These are phyloP conservation scores for Raja brachyura DNA, from an alignment of 2,113 vertebrate species.

Conservation along the genomic window DNA sequence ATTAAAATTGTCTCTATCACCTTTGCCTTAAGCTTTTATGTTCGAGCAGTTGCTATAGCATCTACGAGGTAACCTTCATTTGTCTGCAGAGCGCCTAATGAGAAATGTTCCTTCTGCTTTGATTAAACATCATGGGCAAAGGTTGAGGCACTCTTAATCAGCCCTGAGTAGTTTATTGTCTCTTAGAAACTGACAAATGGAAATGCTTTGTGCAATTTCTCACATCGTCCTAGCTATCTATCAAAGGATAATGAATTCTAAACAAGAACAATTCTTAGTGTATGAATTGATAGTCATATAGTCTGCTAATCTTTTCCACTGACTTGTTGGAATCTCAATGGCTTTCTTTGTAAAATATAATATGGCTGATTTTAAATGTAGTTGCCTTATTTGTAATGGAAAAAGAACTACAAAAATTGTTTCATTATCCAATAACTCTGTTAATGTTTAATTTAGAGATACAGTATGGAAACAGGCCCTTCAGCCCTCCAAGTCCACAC, in stretches of 20 bases:
- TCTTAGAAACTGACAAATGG: background rate
- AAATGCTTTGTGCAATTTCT: background rate
- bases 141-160: slow-evolving; percentile 24
- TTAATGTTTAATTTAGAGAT: background rate
- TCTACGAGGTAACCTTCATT: background rate
- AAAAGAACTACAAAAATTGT: background rate
- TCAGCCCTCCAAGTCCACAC: too few relatives aligned
- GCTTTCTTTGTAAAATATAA: background rate
- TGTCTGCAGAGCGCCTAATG: background rate
- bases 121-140: slow-evolving; percentile 1
- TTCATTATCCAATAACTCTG: background rate
- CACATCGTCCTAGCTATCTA: background rate
- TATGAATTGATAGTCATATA: background rate
- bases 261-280: background rate
- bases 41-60: background rate
- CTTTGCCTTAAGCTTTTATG: background rate
- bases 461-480: too few relatives aligned
- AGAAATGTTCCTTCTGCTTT: slow-evolving; percentile 16
- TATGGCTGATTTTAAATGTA: background rate
- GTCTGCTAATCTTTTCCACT: background rate
- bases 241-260: background rate
- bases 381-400: background rate
- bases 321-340: background rate
- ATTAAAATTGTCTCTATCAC: background rate
- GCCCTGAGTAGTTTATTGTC: background rate